These are phyloP conservation scores for Bruchidius siliquastri DNA, from an alignment of 2,888 invertebrate genomes.

Conservation along the genomic window DNA sequence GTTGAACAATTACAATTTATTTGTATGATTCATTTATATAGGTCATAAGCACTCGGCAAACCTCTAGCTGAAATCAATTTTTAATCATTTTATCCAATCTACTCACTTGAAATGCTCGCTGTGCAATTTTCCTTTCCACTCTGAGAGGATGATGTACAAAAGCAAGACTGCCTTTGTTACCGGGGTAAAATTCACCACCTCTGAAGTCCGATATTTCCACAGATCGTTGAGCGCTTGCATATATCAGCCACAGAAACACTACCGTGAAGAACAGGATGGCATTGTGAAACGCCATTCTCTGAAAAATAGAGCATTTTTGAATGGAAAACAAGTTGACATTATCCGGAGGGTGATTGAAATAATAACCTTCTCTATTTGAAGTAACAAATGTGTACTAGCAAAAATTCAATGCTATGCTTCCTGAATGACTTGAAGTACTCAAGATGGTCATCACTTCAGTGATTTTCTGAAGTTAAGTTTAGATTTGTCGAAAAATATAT, in stretches of 20 bases:
- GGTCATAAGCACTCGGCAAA: no score
- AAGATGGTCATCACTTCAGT: no score
- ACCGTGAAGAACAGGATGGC: background rate
- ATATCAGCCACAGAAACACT: background rate
- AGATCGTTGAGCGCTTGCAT: background rate
- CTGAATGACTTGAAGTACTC: no score
- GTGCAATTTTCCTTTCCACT: slow-evolving; percentile 53
- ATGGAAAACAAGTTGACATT: no score
- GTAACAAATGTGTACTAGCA: no score
- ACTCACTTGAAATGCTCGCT: slow-evolving; percentile 56
- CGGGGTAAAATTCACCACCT: background rate
- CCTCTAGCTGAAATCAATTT: background rate
- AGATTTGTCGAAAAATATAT: no score
- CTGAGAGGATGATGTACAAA: slow-evolving; percentile 3
- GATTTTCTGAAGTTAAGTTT: no score
- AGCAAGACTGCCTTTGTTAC: background rate
- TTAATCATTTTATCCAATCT: background rate
- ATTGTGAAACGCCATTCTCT: background rate
- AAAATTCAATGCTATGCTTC: no score
- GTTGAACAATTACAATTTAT: no score
- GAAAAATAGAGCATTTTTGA: background rate
- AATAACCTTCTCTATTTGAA: no score
- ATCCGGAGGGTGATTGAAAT: no score
- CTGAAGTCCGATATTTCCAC: background rate
- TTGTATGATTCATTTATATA: no score